Base-by-base conservation (phyloP, 64 coral and sea anemone genomes). In the Pachyseris speciosa region DNA sequence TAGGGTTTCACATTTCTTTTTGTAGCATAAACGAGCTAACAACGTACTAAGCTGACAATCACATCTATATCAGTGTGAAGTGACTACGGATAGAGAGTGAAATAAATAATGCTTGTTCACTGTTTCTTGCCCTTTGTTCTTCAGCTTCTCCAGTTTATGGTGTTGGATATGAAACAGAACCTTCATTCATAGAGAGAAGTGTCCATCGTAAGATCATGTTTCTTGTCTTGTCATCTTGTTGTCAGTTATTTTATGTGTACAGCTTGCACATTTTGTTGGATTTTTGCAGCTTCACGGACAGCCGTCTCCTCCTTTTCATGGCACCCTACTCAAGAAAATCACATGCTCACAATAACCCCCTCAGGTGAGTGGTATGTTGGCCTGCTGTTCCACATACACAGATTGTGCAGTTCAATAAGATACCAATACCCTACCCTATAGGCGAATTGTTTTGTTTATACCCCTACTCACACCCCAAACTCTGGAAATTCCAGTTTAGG, bases 271-370 rank as follows among this genome's bases (percentile, higher is more conserved):
- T 67, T 33, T 83, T 50, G 26, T 19, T 20, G 17, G 13, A 67
- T 67, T 86, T 86, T 78, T 51, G 1, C 26, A 98, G 96, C 92
- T 6, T 85, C 93, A 42, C 72, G 48, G 15, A 74, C 60, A 57
- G 71, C 72, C 50, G 88, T 98, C n/a, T 95, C 96, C 47, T 91
- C 93, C 33, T 92, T 98, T 13, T 89, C 83, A 33, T 98, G 93
- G 96, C 96, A 98, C 59, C 96, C 96, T 34, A 72, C 96, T 29
- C 89, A 98, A 34, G 96, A 98, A 65, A 98, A 98, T 57, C 83
- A 83, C 65, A 85, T 98, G 89, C 74, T 98, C 27, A 78, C 92
- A 34, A 85, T 98, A 64, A 92, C 92, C 6, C 84, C 96, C 38
- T 84, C 67, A 72, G 92, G 96, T 98, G 45, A 74, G 71, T 87